These are phyloP conservation scores for Heliocidaris tuberculata DNA, from an alignment of 35 echinoderm and acorn worm species.

Conservation along the genomic window DNA sequence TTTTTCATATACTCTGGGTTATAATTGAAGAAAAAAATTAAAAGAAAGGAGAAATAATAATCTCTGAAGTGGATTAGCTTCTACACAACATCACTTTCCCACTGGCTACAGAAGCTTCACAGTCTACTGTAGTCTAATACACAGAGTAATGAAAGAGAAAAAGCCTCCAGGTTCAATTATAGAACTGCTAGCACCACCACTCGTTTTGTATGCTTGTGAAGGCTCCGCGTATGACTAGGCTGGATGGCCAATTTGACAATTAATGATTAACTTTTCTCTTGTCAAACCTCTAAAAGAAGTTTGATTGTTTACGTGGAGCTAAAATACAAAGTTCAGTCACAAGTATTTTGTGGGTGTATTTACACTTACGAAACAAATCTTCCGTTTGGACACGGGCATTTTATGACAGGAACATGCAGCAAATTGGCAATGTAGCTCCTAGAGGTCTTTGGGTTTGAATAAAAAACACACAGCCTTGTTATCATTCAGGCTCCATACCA, in stretches of 20 bases:
- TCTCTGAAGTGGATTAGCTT: neutral
- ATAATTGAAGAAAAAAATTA: no score
- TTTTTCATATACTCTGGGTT: no score
- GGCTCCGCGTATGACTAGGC: neutral
- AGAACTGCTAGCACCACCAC: slow-evolving; percentile 47
- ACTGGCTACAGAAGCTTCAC: neutral
- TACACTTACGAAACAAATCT: neutral
- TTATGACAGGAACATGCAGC: neutral
- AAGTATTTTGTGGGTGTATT: neutral
- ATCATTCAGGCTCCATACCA: slow-evolving; percentile 52
- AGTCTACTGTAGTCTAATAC: neutral
- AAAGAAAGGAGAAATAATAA: neutral
- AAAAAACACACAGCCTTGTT: slow-evolving; percentile 54
- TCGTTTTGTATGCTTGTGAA: slow-evolving; percentile 28
- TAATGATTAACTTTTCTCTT: slow-evolving; percentile 39
- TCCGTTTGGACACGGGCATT: neutral
- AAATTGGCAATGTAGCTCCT: slow-evolving; percentile 43
- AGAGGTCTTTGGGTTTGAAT: slow-evolving; percentile 52
- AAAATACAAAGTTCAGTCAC: slow-evolving; percentile 32
- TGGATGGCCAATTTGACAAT: slow-evolving; percentile 50
- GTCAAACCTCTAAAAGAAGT: neutral
- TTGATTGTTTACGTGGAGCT: neutral
- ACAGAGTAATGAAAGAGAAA: slow-evolving; percentile 39
- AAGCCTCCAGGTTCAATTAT: slow-evolving; percentile 51
- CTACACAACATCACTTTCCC: neutral